Conservation (phyloP, 2,113 vertebrate species). For the Paramisgurnus dabryanus region DNA sequence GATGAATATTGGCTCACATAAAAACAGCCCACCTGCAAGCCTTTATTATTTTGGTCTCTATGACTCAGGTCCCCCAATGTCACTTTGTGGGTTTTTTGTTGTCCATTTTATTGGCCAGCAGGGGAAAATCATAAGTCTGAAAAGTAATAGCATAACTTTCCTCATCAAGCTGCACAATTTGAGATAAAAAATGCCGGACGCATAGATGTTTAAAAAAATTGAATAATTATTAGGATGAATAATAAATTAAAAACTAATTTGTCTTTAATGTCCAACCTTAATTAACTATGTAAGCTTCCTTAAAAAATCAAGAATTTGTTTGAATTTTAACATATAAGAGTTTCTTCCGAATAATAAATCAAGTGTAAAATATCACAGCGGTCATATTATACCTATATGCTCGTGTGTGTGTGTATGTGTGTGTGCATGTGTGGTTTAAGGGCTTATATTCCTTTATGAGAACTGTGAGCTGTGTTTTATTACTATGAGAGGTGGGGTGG, state of each 20-base stretch:
- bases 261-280: too few species aligned
- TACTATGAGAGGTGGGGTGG: constrained; percentile 18
- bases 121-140: not conserved
- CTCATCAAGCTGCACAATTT: not conserved
- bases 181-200: not conserved
- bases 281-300: too few species aligned
- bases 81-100: not conserved
- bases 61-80: too few species aligned
- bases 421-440: constrained; percentile 25
- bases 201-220: too few species aligned
- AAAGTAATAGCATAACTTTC: not conserved
- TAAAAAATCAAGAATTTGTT: too few species aligned
- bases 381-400: constrained; percentile 16
- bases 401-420: not conserved
- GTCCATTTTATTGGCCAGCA: not conserved
- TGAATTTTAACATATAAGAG: too few species aligned
- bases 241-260: too few species aligned
- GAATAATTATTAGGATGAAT: too few species aligned
- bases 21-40: not conserved
- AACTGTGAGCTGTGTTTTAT: constrained; percentile 55
- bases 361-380: not conserved
- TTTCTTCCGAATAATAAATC: not conserved
- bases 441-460: constrained; percentile 46
- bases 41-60: not conserved
- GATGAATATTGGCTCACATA: not conserved